These are phyloP conservation scores for Anseranas semipalmata DNA, from an alignment of 2,113 vertebrate genomes.

Conservation along the genomic window DNA sequence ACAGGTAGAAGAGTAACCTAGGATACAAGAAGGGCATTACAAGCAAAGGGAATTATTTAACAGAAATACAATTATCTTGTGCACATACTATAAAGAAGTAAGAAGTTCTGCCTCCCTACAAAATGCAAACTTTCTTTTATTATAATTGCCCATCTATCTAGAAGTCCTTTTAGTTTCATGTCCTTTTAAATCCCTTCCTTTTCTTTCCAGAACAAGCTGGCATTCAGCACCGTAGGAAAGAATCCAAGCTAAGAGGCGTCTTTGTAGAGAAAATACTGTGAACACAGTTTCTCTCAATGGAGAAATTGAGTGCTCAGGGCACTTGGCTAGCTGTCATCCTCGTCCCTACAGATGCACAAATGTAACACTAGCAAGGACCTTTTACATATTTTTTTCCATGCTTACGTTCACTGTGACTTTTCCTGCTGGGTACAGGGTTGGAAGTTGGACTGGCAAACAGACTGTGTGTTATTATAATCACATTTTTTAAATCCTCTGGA, in stretches of 20 bases:
- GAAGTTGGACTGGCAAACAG: slow-evolving; percentile 3
- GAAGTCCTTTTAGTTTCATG: slow-evolving; percentile 1
- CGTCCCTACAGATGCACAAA: slow-evolving; percentile 2
- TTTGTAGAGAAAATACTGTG: slow-evolving; percentile 64
- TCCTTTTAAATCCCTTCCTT: slow-evolving; percentile 36
- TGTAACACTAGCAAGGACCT: slow-evolving; percentile 19
- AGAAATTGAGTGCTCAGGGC: slow-evolving; percentile 35
- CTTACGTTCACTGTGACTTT: slow-evolving; percentile 37
- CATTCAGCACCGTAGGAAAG: slow-evolving; percentile 56
- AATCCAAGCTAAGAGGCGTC: slow-evolving; percentile 67
- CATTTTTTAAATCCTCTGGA: slow-evolving; percentile 20
- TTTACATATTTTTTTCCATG: slow-evolving; percentile 22
- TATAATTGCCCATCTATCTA: background rate
- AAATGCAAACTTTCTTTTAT: background rate
- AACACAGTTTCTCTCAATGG: slow-evolving; percentile 56
- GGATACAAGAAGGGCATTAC: background rate
- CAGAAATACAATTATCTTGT: background rate
- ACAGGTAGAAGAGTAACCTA: background rate
- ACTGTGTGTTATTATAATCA: background rate
- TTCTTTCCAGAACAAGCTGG: slow-evolving; percentile 51
- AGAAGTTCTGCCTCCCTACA: background rate
- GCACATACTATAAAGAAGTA: background rate
- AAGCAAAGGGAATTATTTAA: background rate
- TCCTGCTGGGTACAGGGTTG: background rate
- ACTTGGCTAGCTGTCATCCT: slow-evolving; percentile 18